Evolutionary conservation across 2,113 vertebrate genomes (phyloP), one percentile per base, ranked within the genome.

Genomic region (Protobothrops mucrosquamatus): DNA sequence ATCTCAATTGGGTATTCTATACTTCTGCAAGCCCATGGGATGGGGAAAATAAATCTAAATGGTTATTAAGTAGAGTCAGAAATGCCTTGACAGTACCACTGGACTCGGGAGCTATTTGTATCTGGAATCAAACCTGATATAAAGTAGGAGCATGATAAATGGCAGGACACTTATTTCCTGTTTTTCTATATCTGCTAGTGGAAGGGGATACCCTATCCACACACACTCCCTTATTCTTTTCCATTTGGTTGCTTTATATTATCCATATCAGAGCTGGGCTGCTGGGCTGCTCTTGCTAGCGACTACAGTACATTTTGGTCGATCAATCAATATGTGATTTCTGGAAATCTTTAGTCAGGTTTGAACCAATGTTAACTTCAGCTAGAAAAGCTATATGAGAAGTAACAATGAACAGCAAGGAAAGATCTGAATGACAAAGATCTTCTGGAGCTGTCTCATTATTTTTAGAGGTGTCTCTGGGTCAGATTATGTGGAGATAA

Each of bases 401-500:
- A 93, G 95, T 93, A 96, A 96, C 96, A 95, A 74, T 74, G 87
- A 96, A 92, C 2, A 26, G 64, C 39, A 26, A 94, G 59, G 93
- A 96, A 95, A 95, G 94, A 96, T 92, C 96, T 97, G 96, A 97
- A 96, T 8, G 94, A 95, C 96, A 96, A 96, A 97, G 81, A 86
- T 92, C 94, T 95, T 94, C 90, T 89, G 94, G 94, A 95, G 95
- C 96, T 95, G 92, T 69, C 91, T 93, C 95, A 95, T 95, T 96
- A 96, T 96, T 97, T 97, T 97, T 97, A 96, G 95, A 95, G 97
- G 94, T 95, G 93, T 96, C 94, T 96, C 95, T 93, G 93, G 95
- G 95, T 97, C 94, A 94, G 95, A 96, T 96, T 96, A 96, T 96
- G 96, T 94, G 96, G 94, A 94, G 88, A 93, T 94, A 95, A 94